Conservation (phyloP, 2,113 vertebrate species). For the Crotalus tigris region DNA sequence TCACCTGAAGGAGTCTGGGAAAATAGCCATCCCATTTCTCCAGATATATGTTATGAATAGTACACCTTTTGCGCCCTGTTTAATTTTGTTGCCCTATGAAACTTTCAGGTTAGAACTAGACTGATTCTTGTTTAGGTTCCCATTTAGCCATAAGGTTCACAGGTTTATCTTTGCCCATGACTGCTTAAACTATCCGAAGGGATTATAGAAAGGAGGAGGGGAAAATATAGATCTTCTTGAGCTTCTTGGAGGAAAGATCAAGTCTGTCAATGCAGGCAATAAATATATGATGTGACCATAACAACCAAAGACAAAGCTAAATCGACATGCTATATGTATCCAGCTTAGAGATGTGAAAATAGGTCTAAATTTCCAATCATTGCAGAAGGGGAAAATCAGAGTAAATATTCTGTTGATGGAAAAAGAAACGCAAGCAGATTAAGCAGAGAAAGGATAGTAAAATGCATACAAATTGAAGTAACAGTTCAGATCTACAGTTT, state of each 20-base stretch:
- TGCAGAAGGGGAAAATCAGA: neutral
- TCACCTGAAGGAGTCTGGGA: neutral
- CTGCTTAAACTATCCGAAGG: neutral
- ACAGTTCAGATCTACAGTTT: neutral
- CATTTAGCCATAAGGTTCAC: neutral
- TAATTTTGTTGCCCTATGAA: neutral
- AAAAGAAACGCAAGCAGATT: neutral
- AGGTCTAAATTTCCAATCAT: neutral
- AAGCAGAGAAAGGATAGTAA: neutral
- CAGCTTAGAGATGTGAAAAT: neutral
- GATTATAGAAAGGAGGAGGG: neutral
- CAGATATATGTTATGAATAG: neutral
- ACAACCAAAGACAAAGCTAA: neutral
- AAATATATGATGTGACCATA: neutral
- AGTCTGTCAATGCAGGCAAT: neutral
- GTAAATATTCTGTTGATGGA: neutral
- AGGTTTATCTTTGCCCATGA: neutral
- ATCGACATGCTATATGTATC: neutral
- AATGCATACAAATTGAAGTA: neutral
- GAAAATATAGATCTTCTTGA: neutral
- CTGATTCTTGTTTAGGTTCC: neutral
- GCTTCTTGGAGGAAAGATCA: neutral
- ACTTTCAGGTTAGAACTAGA: neutral
- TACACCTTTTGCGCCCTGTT: neutral
- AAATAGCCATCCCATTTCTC: neutral